Percentiles rank a stretch among this genome's conserved stretches.
phyloP scores from a whole-genome alignment of 2,888 invertebrate genomes.

The Oscheius myriophilus region DNA sequence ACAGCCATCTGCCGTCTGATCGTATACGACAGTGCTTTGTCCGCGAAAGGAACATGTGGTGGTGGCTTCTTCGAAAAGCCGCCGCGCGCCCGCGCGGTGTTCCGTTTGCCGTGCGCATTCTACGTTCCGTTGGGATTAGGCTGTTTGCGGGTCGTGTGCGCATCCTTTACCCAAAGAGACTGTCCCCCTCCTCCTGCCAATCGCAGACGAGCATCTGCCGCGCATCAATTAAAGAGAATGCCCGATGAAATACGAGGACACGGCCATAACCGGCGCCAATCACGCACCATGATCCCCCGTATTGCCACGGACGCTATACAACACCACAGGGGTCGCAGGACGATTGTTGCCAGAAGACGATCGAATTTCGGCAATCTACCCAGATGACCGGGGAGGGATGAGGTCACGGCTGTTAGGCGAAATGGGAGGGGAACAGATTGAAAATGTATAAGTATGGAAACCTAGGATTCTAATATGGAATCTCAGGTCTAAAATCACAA shows the following conservation, averaged over 20 bases:
- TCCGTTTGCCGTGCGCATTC: slow-evolving; percentile 20
- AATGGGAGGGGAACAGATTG: too few species aligned
- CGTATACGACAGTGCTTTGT: not conserved
- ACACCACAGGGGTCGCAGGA: slow-evolving; percentile 3
- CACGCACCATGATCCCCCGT: slow-evolving; percentile 16
- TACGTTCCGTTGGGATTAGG: slow-evolving; percentile 23
- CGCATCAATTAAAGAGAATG: slow-evolving; percentile 25
- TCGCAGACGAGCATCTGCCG: slow-evolving; percentile 16
- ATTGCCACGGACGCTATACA: slow-evolving; percentile 17
- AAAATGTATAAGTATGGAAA: too few species aligned
- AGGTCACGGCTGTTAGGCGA: too few species aligned
- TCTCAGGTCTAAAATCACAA: too few species aligned
- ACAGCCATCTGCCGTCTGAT: slow-evolving; percentile 18
- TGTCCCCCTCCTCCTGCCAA: too few species aligned
- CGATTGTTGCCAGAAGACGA: slow-evolving; percentile 19
- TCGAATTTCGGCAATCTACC: slow-evolving; percentile 12
- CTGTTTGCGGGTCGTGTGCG: slow-evolving; percentile 5
- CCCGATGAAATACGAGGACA: slow-evolving; percentile 26
- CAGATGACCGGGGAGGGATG: not conserved
- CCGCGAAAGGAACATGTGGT: too few species aligned
- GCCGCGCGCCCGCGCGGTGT: not conserved
- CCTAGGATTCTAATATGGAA: too few species aligned
- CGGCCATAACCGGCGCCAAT: slow-evolving; percentile 18
- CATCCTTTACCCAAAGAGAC: too few species aligned
- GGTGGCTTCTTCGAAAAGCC: slow-evolving; percentile 4